Percentiles rank a stretch among this genome's conserved stretches.
These are phyloP conservation scores for Gila orcuttii DNA, from an alignment of 2,113 vertebrate genomes.

Conservation along the genomic window DNA sequence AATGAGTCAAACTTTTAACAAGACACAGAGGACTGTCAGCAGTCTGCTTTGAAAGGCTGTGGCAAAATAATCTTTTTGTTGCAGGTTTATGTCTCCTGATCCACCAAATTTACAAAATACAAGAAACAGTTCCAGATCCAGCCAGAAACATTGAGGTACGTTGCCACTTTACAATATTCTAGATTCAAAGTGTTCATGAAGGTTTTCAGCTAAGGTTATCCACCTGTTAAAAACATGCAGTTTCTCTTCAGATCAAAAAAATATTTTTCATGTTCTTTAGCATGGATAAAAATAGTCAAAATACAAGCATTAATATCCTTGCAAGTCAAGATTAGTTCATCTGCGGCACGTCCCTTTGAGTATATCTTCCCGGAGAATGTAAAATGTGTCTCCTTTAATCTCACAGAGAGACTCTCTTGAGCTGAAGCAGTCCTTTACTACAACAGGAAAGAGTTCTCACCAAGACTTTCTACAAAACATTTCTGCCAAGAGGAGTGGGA, in stretches of 20 bases:
- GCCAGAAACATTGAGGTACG: background rate
- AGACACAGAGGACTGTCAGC: background rate
- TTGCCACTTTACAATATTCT: background rate
- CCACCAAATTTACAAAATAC: background rate
- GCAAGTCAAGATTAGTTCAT: background rate
- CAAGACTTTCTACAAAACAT: constrained; percentile 55
- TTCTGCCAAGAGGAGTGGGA: constrained; percentile 52
- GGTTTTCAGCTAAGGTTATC: background rate
- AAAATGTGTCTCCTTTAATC: background rate
- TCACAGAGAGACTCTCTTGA: background rate
- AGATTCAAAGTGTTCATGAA: background rate
- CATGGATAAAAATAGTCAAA: background rate
- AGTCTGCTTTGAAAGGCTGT: background rate
- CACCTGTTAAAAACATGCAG: too few species aligned
- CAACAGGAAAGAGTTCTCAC: constrained; percentile 8
- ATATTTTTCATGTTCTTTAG: background rate
- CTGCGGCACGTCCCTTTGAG: background rate
- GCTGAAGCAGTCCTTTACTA: background rate
- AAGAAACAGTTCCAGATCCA: background rate
- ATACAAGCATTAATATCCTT: background rate
- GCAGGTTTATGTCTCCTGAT: background rate
- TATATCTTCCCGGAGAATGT: background rate
- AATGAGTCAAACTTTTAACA: constrained; percentile 8
- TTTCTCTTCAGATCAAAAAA: background rate
- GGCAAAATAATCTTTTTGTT: background rate